Percentiles rank a stretch among this genome's conserved stretches.
Evolutionary conservation across 2,888 invertebrate genomes (phyloP).

Genomic region (Drosophila atripex): DNA sequence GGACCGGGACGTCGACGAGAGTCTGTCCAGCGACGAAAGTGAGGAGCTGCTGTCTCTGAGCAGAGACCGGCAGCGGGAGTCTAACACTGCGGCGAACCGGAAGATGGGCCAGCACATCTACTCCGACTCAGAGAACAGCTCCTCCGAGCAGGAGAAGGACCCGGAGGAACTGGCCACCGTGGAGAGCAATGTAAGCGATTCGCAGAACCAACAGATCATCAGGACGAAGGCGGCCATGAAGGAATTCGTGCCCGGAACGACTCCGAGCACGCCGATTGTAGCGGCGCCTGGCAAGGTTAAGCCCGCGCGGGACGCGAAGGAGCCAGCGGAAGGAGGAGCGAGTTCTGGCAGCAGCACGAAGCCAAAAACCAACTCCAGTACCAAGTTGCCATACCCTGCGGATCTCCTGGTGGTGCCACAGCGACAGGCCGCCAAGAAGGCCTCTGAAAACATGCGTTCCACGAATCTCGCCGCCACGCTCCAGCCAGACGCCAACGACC

Average conservation of each 20-base stretch:
- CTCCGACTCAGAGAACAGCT: constrained; percentile 88
- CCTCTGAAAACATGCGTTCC: constrained; percentile 93
- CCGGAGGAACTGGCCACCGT: constrained; percentile 83
- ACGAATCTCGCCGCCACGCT: constrained; percentile 84
- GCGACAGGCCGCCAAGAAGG: constrained; percentile 95
- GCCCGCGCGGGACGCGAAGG: constrained; percentile 29
- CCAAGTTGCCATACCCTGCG: constrained; percentile 85
- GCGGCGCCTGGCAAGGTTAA: constrained; percentile 45
- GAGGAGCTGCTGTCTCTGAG: constrained; percentile 90
- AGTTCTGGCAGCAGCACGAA: constrained; percentile 21
- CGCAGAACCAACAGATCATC: constrained; percentile 87
- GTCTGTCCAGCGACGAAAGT: constrained; percentile 93
- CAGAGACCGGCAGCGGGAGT: constrained; percentile 35
- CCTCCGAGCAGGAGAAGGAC: constrained; percentile 45
- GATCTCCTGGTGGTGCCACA: constrained; percentile 93
- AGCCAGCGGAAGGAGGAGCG: constrained; percentile 23
- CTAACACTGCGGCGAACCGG: constrained; percentile 43
- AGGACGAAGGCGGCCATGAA: constrained; percentile 94
- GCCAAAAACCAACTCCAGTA: constrained; percentile 24
- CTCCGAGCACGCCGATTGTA: constrained; percentile 16
- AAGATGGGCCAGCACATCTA: constrained; percentile 90
- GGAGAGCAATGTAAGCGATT: constrained; percentile 88
- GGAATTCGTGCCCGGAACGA: constrained; percentile 87
- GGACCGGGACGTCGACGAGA: constrained; percentile 88
- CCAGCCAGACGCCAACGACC: constrained; percentile 56